A percentile compares a stretch with the other conserved stretches of the same genome.
Evolutionary conservation across 2,113 vertebrate genomes (phyloP).

Genomic region (Mohoua ochrocephala): DNA sequence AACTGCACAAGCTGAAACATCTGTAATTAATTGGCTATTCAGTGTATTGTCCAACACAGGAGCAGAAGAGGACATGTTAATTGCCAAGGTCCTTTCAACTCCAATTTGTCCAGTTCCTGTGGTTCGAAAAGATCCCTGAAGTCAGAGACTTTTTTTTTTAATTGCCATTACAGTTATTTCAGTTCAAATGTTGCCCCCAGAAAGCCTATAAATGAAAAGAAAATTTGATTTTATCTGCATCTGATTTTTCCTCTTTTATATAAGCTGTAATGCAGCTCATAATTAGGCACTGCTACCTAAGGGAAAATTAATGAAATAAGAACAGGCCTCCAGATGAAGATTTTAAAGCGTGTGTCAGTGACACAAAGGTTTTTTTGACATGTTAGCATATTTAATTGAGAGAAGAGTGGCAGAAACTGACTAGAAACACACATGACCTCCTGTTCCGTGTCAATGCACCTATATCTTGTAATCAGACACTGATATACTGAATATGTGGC

Average conservation of each 20-base stretch:
- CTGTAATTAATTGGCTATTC: conserved; percentile 3
- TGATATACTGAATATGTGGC: not conserved
- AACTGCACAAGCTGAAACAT: not conserved
- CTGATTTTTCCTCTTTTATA: not conserved
- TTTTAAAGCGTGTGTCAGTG: not conserved
- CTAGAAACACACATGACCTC: not conserved
- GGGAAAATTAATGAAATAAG: conserved; percentile 18
- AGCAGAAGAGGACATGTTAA: not conserved
- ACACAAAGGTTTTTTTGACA: not conserved
- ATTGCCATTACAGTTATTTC: not conserved
- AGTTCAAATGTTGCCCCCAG: not conserved
- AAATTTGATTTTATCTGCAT: conserved; percentile 12
- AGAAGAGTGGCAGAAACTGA: not conserved
- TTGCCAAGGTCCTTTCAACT: conserved; percentile 13
- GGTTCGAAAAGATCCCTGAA: not conserved
- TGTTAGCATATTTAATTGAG: not conserved
- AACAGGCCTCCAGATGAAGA: not conserved
- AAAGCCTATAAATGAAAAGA: not conserved
- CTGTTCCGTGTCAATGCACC: not conserved
- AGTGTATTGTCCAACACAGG: not conserved
- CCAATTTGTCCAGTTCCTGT: not conserved
- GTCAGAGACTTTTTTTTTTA: not conserved
- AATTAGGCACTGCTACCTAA: conserved; percentile 12
- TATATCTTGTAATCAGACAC: not conserved
- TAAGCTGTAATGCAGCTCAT: not conserved